Base-by-base conservation (phyloP, 2,113 vertebrate genomes). In the Parus major region DNA sequence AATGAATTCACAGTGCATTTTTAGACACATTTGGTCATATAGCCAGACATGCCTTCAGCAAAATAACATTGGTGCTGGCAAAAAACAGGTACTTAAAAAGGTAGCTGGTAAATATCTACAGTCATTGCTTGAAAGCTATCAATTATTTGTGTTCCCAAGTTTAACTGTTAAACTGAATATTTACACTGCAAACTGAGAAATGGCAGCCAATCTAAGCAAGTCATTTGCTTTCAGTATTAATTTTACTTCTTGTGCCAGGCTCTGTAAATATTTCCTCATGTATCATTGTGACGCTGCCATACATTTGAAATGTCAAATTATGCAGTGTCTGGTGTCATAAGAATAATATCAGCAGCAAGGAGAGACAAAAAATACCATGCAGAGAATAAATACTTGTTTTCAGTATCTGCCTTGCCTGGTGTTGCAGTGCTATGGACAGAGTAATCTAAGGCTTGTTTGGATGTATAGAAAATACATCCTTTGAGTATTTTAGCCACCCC, bases 231-330 rank as follows among this genome's bases (percentile, higher is more conserved):
- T 94, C 82, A 79, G 68, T 75, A 90, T 90, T 94, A 95, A 83
- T 91, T 81, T 82, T 2, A 1, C 41, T 95, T 93, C 82, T 90
- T 78, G 52, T 92, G 92, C 79, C 80, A 88, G 44, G 42, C 31
- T 93, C 44, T 93, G 82, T 73, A 93, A 97, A 90, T 93, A 63
- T 90, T 94, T 88, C 85, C 80, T 92, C 92, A 68, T 92, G 81
- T 44, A 88, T 95, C 95, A 93, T 75, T 94, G 82, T 94, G 94
- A 96, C 0, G 1, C 69, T 93, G 76, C 85, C 85, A 92, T 92
- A 68, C 76, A 81, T 95, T 90, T 95, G 76, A 93, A 95, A 90
- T 96, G 88, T 94, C 88, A 86, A 78, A 86, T 93, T 88, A 92
- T 94, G 76, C 85, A 64, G 76, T 73, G 56, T 75, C 76, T 93